Percentiles rank a stretch among this genome's conserved stretches.
Conservation (phyloP, 2,113 vertebrate species). For the Phocoena phocoena region DNA sequence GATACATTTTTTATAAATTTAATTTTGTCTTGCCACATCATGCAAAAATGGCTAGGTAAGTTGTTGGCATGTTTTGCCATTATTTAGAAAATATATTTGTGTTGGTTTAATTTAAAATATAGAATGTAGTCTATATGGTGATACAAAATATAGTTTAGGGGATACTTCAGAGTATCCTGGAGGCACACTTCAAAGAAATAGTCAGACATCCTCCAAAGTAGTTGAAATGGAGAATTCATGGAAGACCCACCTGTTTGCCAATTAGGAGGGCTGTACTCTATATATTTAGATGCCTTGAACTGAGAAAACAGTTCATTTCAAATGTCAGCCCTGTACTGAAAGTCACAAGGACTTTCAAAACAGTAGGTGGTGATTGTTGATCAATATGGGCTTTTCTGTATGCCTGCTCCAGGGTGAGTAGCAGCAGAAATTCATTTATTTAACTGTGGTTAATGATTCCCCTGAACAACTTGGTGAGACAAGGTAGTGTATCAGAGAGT, state of each 20-base stretch:
- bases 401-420: neutral
- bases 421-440: neutral
- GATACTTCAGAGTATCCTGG: neutral
- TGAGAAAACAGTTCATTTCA: conserved; percentile 19
- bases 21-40: neutral
- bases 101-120: conserved; percentile 6
- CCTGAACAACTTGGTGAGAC: neutral
- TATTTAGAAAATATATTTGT: conserved; percentile 18
- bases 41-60: neutral
- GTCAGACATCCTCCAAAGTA: neutral
- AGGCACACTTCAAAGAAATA: neutral
- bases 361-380: neutral
- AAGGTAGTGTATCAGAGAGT: neutral
- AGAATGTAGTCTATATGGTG: neutral
- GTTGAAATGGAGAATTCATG: neutral
- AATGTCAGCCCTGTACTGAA: neutral
- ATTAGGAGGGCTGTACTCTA: neutral
- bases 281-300: neutral
- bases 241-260: neutral
- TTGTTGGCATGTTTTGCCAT: neutral
- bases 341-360: neutral
- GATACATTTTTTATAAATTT: conserved; percentile 12
- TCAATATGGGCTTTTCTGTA: neutral
- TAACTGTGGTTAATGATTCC: neutral
- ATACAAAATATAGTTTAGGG: neutral